phyloP scores from a whole-genome alignment of 1,140 invertebrate species.

The Asbolus verrucosus region DNA sequence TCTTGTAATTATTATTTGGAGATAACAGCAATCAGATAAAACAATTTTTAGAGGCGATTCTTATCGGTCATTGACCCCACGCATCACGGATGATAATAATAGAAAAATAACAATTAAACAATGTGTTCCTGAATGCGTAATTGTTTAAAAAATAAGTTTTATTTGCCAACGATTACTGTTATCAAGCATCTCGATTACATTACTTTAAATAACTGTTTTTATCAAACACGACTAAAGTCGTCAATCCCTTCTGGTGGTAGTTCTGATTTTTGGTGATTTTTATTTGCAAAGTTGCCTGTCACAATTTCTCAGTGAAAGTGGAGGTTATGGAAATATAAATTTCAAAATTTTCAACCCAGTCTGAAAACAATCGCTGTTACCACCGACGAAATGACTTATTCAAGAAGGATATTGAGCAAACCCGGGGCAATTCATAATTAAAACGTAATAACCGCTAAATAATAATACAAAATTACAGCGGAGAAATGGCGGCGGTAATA shows the following conservation, averaged over 20 bases:
- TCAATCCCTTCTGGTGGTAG: neutral
- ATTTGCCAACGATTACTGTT: constrained; percentile 19
- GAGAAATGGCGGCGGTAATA: constrained; percentile 27
- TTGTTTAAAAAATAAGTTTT: constrained; percentile 28
- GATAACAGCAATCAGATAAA: constrained; percentile 27
- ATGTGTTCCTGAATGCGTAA: constrained; percentile 34
- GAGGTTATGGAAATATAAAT: constrained; percentile 9
- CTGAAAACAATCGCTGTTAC: constrained; percentile 11
- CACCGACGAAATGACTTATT: constrained; percentile 22
- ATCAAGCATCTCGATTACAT: constrained; percentile 3
- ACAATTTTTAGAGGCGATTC: constrained; percentile 6
- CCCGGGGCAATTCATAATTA: constrained; percentile 26
- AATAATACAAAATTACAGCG: constrained; percentile 33
- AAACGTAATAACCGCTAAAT: constrained; percentile 38
- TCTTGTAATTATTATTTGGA: constrained; percentile 11
- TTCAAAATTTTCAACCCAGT: constrained; percentile 16
- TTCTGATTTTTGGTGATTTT: no score
- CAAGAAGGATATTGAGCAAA: constrained; percentile 13
- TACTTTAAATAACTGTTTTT: neutral
- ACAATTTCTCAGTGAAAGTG: neutral
- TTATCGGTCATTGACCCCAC: constrained; percentile 10
- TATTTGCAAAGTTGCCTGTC: neutral
- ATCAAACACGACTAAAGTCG: neutral
- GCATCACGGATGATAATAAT: constrained; percentile 9
- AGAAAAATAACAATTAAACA: constrained; percentile 25